Evolutionary conservation across 2,888 invertebrate genomes (phyloP), one percentile per base, ranked within the genome.

Genomic region (Silvanus unidentatus): DNA sequence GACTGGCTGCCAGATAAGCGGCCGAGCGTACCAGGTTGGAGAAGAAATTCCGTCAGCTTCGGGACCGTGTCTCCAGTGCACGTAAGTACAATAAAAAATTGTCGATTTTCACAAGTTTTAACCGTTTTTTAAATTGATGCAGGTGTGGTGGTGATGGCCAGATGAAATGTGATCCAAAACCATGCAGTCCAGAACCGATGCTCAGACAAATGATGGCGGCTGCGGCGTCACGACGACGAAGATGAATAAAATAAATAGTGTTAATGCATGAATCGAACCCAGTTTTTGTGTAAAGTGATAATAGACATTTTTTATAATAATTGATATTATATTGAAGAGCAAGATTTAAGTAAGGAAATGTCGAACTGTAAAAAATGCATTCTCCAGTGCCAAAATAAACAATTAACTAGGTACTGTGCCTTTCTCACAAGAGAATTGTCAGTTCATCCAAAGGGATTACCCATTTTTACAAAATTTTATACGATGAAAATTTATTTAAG

Each of bases 31-130:
- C 69, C 80, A 81, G 73, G 86, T 91, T 49, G 93, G 93, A 57
- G 89, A 93, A 70, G 78, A 82, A 45, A 88, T 94, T 53, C 80
- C 81, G 62, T 84, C 89, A 50, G 85, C 91, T 42, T 93, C 92
- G 62, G 92, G 92, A 63, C 93, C 94, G 65, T 94, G 94, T 76
- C 84, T 92, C 73, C 85, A 89, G 71, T 94, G 94, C 90, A 88
- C 84, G 92, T 94, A 79, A 88, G 88, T 87, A 49, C 15, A 9
- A 15, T 4, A 5, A 15, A 16, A 16, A 15, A 13, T 8, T 37
- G 5, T 37, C 15, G 14, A 10, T 15, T 37, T 15, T 9, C n/a
- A 4, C 4, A 37, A 16, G 10, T 37, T 15, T 2, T 12, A 6
- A 37, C 13, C 15, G 13, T 37, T 13, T 13, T 4, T 37, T 37